These are phyloP conservation scores for Drosophila sproati DNA, from an alignment of 1,140 invertebrate genomes.

Conservation along the genomic window DNA sequence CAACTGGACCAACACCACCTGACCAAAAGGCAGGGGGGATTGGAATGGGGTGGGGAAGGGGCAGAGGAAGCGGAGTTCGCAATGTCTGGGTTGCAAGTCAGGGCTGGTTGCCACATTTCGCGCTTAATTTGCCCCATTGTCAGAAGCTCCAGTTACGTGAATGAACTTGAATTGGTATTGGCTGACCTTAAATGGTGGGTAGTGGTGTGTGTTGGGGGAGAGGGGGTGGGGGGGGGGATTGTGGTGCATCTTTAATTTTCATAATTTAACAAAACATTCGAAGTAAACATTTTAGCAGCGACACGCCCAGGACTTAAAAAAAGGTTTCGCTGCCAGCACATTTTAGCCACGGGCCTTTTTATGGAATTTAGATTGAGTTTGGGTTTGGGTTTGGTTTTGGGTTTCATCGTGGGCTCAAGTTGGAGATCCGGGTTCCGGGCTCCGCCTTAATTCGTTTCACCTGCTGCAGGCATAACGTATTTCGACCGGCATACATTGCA, in stretches of 20 bases:
- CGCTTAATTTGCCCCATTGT: constrained; percentile 80
- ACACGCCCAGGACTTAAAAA: constrained; percentile 55
- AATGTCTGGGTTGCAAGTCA: constrained; percentile 29
- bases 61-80: not conserved
- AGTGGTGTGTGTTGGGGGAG: not conserved
- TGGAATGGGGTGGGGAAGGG: not conserved
- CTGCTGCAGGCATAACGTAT: constrained; percentile 47
- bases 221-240: not conserved
- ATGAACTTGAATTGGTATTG: constrained; percentile 25
- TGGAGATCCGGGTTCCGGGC: not conserved
- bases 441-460: constrained; percentile 51
- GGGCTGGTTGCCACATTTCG: constrained; percentile 64
- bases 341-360: no score
- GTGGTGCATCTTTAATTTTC: constrained; percentile 61
- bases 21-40: not conserved
- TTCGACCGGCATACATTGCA: constrained; percentile 34
- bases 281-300: constrained; percentile 64
- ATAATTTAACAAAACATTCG: constrained; percentile 61
- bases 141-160: constrained; percentile 20
- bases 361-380: no score
- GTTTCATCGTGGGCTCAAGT: not conserved
- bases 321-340: not conserved
- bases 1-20: constrained; percentile 5
- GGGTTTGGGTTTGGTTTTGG: constrained; percentile 3
- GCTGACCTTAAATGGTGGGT: constrained; percentile 9